Conservation (phyloP, 2,113 vertebrate genomes). For the Phaetusa simplex region DNA sequence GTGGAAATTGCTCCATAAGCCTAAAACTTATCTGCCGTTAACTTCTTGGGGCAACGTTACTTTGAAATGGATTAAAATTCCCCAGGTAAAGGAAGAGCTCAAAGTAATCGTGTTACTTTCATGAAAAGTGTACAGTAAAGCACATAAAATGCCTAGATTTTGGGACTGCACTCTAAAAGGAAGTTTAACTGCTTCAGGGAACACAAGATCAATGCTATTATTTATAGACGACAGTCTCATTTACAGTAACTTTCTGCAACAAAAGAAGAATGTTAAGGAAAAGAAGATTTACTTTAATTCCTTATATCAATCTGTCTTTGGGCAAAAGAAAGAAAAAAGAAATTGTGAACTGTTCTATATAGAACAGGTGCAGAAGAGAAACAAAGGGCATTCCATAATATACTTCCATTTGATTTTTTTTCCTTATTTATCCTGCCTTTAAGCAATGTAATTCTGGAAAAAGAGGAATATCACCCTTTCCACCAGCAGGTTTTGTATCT, state of each 20-base stretch:
- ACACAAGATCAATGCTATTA: not conserved
- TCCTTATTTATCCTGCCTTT: not conserved
- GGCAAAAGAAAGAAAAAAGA: not conserved
- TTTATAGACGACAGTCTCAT: not conserved
- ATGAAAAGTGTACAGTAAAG: not conserved
- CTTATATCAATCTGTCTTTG: not conserved
- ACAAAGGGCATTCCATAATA: not conserved
- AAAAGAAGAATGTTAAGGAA: not conserved
- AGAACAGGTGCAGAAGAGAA: not conserved
- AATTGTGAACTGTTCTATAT: not conserved
- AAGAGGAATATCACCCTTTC: not conserved
- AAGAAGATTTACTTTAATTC: not conserved
- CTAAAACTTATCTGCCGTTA: not conserved
- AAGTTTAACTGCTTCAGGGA: conserved; percentile 12
- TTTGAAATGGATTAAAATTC: not conserved
- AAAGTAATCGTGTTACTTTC: not conserved
- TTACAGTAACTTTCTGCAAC: conserved; percentile 18
- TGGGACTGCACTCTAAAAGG: not conserved
- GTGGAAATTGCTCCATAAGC: not conserved
- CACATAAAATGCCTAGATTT: not conserved
- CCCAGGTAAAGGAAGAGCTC: not conserved
- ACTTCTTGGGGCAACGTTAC: not conserved
- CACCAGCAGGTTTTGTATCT: not conserved
- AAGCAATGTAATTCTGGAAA: not conserved
- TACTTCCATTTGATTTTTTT: not conserved